These are phyloP conservation scores for Megathymus violae DNA, from an alignment of 1,140 invertebrate genomes.

Conservation along the genomic window DNA sequence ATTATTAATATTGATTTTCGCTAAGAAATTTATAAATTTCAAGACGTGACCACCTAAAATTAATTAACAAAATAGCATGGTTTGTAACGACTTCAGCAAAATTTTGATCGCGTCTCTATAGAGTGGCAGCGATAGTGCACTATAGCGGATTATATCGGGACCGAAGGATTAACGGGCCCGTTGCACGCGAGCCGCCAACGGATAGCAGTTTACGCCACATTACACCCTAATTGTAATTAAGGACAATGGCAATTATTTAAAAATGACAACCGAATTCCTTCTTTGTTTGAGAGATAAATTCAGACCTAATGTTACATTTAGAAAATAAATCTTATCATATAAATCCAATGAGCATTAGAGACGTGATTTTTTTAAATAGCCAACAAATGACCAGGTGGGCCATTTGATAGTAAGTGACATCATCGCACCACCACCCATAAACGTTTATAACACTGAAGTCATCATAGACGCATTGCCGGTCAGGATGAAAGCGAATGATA, in stretches of 20 bases:
- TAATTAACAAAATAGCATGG: neutral
- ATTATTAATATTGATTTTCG: too few relatives aligned
- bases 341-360: too few relatives aligned
- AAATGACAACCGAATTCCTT: conserved; percentile 9
- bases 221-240: neutral
- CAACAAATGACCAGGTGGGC: too few relatives aligned
- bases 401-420: too few relatives aligned
- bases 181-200: conserved; percentile 3
- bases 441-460: too few relatives aligned
- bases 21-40: neutral
- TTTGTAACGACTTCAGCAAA: neutral
- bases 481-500: too few relatives aligned
- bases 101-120: neutral
- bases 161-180: conserved; percentile 3
- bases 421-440: too few relatives aligned
- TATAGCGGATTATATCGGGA: neutral
- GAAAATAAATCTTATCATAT: too few relatives aligned
- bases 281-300: too few relatives aligned
- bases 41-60: neutral
- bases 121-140: neutral
- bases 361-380: too few relatives aligned
- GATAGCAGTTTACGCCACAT: neutral
- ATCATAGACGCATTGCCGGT: too few relatives aligned
- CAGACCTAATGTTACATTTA: too few relatives aligned
- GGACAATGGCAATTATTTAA: neutral